Evolutionary conservation across 2,888 invertebrate species (phyloP), one percentile per base, ranked within the genome.

Genomic region (Eretmocerus hayati): DNA sequence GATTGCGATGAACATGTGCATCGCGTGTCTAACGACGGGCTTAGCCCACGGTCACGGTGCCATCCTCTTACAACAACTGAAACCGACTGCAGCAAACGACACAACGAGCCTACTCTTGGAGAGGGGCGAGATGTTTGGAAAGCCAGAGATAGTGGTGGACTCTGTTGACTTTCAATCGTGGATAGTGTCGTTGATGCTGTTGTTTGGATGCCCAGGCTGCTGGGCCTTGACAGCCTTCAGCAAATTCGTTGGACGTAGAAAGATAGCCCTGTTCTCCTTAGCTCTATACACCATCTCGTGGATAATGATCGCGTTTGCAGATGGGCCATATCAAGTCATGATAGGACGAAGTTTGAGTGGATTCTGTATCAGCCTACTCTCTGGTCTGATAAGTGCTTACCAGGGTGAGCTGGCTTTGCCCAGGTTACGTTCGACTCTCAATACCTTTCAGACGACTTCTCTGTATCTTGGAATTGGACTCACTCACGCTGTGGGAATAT

Each of bases 11-110:
- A 79, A 79, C 0, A 75, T 80, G 0, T 74, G 81, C 42, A 63
- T 81, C 30, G 66, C 79, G 31, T 77, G 81, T 2, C 69, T 81
- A 53, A 72, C 77, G 1, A 72, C 77, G 0, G 83, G 83, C 2
- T 75, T 82, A 61, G 79, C 80, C 0, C 76, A 78, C 1, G 83
- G 83, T 0, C 83, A 79, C 64, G 83, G 82, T 2, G 81, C 80
- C 1, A 76, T 82, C 20, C 63, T 83, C 26, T 66, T 83, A 39
- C 82, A 83, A 0, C 82, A 83, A 61, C 69, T 84, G 13, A 64
- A 69, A 41, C 59, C 66, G 13, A 2, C 26, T 4, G 9, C 15
- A 16, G 2, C n/a, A 2, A 42, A 46, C 20, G n/a, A 11, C 1
- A 45, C 37, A 6, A 9, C 22, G 2, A 20, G 11, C 16, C 9